Conservation (phyloP, 2,797 vertebrate genomes). For the Bradypodion ventrale region DNA sequence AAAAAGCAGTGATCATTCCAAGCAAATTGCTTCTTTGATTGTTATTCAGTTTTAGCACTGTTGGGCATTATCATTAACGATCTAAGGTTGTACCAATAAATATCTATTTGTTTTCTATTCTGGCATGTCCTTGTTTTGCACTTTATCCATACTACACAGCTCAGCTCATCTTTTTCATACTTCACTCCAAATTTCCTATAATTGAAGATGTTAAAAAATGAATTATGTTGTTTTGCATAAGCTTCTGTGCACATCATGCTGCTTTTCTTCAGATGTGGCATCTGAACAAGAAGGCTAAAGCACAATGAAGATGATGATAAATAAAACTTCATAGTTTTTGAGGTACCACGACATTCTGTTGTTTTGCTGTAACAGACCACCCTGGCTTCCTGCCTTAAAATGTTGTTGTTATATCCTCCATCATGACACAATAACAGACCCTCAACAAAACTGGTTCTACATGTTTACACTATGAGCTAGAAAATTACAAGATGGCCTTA, state of each 20-base stretch:
- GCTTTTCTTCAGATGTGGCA: too few species aligned
- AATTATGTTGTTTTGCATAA: background rate
- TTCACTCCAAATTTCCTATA: background rate
- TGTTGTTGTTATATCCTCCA: background rate
- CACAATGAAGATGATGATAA: too few species aligned
- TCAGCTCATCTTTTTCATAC: slow-evolving; percentile 21
- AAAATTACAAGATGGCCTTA: background rate
- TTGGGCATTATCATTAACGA: slow-evolving; percentile 30
- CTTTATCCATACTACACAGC: background rate
- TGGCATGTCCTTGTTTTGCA: background rate
- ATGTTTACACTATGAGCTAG: background rate
- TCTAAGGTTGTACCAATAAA: slow-evolving; percentile 18
- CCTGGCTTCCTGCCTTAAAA: background rate
- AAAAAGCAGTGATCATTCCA: background rate
- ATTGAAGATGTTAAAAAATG: slow-evolving; percentile 51
- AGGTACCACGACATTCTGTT: too few species aligned
- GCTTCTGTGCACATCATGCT: too few species aligned
- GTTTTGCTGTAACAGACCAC: too few species aligned
- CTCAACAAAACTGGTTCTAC: background rate
- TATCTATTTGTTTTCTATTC: background rate
- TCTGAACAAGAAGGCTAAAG: too few species aligned
- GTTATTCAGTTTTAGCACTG: slow-evolving; percentile 19
- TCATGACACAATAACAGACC: slow-evolving; percentile 1
- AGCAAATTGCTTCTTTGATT: slow-evolving; percentile 26
- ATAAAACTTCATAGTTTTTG: too few species aligned